phyloP scores from a whole-genome alignment of 1,140 invertebrate species.

The Drosophila aff. region DNA sequence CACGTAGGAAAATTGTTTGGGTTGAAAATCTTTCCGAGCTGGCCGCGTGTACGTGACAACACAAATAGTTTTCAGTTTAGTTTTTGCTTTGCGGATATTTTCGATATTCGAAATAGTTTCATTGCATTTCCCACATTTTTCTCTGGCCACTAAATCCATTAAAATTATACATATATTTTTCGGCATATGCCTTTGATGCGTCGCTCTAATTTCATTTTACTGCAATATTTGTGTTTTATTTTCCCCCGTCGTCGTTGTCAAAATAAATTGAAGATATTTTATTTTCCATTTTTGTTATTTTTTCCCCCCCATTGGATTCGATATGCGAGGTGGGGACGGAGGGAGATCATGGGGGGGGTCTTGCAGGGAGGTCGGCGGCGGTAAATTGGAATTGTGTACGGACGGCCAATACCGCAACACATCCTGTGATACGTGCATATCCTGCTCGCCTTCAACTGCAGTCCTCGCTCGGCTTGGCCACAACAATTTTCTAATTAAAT shows the following conservation, averaged over 20 bases:
- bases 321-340: neutral
- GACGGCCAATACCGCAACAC: constrained; percentile 41
- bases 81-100: constrained; percentile 33
- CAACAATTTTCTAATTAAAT: constrained; percentile 84
- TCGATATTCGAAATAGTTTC: constrained; percentile 48
- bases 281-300: constrained; percentile 59
- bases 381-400: constrained; percentile 49
- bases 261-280: constrained; percentile 79
- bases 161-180: constrained; percentile 78
- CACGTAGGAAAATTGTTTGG: constrained; percentile 76
- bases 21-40: constrained; percentile 69
- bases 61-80: constrained; percentile 66
- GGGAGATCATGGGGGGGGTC: neutral
- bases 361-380: neutral
- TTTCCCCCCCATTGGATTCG: constrained; percentile 16
- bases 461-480: constrained; percentile 45
- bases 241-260: constrained; percentile 60
- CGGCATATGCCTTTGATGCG: constrained; percentile 77
- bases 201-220: constrained; percentile 74
- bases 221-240: constrained; percentile 47
- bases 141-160: constrained; percentile 78
- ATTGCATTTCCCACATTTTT: constrained; percentile 76
- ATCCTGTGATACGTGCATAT: constrained; percentile 66
- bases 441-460: constrained; percentile 47
- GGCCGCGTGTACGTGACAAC: constrained; percentile 72